Percentiles rank a stretch among this genome's conserved stretches.
phyloP scores from a whole-genome alignment of 2,888 invertebrate species.

The Lycocerus yunnanus region DNA sequence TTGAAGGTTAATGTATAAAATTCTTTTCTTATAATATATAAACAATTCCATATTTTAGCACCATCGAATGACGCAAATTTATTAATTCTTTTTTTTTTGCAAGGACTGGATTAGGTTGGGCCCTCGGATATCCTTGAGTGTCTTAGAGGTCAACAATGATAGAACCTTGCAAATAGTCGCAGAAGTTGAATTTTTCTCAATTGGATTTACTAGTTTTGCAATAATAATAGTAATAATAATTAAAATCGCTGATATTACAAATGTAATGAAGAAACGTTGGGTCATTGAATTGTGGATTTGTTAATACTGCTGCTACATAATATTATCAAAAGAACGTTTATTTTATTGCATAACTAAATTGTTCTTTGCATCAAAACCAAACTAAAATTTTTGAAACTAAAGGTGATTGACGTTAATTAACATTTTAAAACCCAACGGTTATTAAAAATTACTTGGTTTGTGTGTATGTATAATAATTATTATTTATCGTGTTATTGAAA shows the following conservation, averaged over 20 bases:
- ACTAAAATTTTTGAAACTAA: background rate
- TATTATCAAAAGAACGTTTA: background rate
- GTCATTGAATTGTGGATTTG: background rate
- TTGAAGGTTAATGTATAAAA: too few relatives aligned
- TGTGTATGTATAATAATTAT: background rate
- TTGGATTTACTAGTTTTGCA: background rate
- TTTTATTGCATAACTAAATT: background rate
- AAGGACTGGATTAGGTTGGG: background rate
- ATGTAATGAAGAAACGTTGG: background rate
- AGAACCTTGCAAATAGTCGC: background rate
- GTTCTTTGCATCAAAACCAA: background rate
- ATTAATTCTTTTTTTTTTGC: conserved; percentile 1
- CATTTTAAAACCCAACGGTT: background rate
- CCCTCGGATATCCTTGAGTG: background rate
- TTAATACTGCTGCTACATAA: background rate
- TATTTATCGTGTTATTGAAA: background rate
- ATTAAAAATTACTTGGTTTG: background rate
- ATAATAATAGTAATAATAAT: too few relatives aligned
- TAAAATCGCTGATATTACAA: background rate
- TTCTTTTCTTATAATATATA: background rate
- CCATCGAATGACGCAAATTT: background rate
- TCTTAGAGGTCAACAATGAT: background rate
- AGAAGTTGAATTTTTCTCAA: background rate
- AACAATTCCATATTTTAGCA: background rate
- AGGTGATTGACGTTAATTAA: background rate